Conservation (phyloP, 2,797 vertebrate species). For the Labroides dimidiatus region DNA sequence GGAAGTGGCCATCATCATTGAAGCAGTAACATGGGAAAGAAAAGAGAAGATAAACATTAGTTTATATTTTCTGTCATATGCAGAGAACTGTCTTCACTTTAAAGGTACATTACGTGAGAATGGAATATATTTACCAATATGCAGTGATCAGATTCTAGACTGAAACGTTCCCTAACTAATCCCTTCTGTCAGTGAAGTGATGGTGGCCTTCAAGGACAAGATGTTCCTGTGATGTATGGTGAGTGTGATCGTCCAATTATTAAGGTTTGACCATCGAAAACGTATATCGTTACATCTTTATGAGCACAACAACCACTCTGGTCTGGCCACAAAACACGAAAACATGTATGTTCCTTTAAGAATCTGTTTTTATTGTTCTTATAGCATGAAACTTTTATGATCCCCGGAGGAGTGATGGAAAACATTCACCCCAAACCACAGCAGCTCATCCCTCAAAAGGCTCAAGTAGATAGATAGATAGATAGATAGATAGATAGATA, state of each 20-base stretch:
- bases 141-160: too few relatives aligned
- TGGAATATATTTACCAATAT: too few relatives aligned
- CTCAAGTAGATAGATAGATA: too few relatives aligned
- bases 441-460: slow-evolving; percentile 20
- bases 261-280: background rate
- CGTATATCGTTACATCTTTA: too few relatives aligned
- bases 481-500: too few relatives aligned
- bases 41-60: slow-evolving; percentile 18
- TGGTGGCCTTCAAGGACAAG: too few relatives aligned
- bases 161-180: too few relatives aligned
- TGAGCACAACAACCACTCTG: background rate
- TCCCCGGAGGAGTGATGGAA: background rate
- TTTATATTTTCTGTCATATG: background rate
- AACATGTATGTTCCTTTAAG: background rate
- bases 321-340: too few relatives aligned
- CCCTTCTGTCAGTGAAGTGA: too few relatives aligned
- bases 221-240: too few relatives aligned
- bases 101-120: too few relatives aligned
- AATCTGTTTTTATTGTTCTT: slow-evolving; percentile 11
- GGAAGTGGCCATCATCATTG: slow-evolving; percentile 20
- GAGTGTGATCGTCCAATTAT: too few relatives aligned
- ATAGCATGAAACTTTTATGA: slow-evolving; percentile 11
- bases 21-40: slow-evolving; percentile 49
- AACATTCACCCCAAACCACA: slow-evolving; percentile 14
- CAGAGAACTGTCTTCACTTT: background rate